Evolutionary conservation across 1,140 invertebrate species (phyloP), one percentile per base, ranked within the genome.

Genomic region (Myzus persicae): DNA sequence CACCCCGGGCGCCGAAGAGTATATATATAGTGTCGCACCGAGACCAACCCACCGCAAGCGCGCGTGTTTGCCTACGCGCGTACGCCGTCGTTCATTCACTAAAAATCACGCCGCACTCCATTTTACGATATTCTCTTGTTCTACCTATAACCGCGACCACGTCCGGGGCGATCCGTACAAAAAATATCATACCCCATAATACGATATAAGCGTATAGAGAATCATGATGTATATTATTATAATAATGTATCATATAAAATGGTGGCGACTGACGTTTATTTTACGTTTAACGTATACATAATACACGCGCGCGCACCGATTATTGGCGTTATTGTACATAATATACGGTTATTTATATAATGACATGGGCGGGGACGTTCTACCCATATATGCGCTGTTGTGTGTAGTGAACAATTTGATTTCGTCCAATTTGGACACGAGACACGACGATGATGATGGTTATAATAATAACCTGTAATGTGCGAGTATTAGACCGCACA

Each of bases 351-450:
- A 44, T 44, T 9, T 44, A 44, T 40, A 87, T 76, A 76, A 76
- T 76, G 59, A 87, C 14, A 44, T 14, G 31, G 24, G 26, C 11
- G 82, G 36, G 26, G 44, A 24, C 85, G 44, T 48, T 31, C 7
- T 42, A 14, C 2, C 9, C 24, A 42, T 4, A 44, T 18, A 87
- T 42, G 82, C 7, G 0, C 7, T 26, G 51, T 8, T 48, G 46
- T 8, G 51, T n/a, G 31, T n/a, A 36, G 2, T 24, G 48, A 48
- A 88, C 31, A 48, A 88, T 48, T 88, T 36, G 44, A 48, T 89
- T 89, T 89, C 87, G n/a, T 51, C 87, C 87, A 89, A 89, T 89
- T 89, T 89, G 46, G 22, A 48, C 87, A 51, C 87, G 87, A 89
- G 87, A 36, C 87, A n/a, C 31, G 24, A 6, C 4, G 42, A 44